Evolutionary conservation across 2,888 invertebrate genomes (phyloP).

Genomic region (Physocephala rufipes): DNA sequence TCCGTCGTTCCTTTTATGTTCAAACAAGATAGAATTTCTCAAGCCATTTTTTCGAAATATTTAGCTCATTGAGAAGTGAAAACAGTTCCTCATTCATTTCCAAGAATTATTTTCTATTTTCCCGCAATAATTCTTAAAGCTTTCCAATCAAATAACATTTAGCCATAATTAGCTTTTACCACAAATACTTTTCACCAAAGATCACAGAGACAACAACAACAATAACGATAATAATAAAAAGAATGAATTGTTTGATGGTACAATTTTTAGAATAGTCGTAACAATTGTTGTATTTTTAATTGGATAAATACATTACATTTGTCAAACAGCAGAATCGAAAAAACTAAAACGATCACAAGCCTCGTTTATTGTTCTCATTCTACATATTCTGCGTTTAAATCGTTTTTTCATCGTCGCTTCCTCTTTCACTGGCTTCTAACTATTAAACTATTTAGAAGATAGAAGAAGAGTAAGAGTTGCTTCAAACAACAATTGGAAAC

Average conservation of each 20-base stretch:
- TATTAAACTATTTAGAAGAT: background rate
- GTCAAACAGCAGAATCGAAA: background rate
- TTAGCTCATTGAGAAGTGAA: slow-evolving; percentile 16
- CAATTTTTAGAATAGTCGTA: slow-evolving; percentile 16
- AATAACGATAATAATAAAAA: too few species aligned
- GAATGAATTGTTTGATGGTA: slow-evolving; percentile 4
- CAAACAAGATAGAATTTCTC: too few species aligned
- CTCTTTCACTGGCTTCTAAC: background rate
- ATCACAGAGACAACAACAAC: slow-evolving; percentile 12
- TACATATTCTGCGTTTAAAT: background rate
- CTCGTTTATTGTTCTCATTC: background rate
- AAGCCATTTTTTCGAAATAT: background rate
- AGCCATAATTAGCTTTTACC: slow-evolving; percentile 16
- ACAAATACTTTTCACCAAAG: slow-evolving; percentile 20
- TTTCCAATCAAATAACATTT: slow-evolving; percentile 29
- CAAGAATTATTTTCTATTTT: slow-evolving; percentile 25
- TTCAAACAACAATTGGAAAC: background rate
- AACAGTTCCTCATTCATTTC: slow-evolving; percentile 15
- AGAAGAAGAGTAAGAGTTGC: slow-evolving; percentile 5
- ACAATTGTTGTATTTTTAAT: slow-evolving; percentile 30
- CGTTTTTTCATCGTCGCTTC: background rate
- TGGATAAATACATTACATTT: slow-evolving; percentile 10
- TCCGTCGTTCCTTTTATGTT: too few species aligned
- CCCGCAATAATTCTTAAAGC: slow-evolving; percentile 15
- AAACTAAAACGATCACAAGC: background rate